A percentile compares a stretch with the other conserved stretches of the same genome.
Conservation (phyloP, 2,888 invertebrate genomes). For the Tenthredo mesomela region DNA sequence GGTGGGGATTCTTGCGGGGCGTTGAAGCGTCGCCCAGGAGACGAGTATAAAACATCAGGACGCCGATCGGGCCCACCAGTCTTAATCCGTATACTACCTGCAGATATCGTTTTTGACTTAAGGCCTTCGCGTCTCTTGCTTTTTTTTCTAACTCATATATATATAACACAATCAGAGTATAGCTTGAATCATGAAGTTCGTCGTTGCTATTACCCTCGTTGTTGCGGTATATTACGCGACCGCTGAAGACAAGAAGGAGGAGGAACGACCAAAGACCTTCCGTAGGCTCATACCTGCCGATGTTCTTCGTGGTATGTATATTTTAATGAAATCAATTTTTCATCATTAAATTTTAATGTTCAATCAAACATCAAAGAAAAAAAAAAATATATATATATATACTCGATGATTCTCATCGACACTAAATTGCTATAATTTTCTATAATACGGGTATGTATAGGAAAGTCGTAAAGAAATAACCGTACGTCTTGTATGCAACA, state of each 20-base stretch:
- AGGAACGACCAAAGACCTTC: conserved; percentile 85
- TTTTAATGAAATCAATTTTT: neutral
- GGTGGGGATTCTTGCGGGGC: conserved; percentile 49
- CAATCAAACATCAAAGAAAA: neutral
- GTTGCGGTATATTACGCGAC: conserved; percentile 79
- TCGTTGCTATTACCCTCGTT: conserved; percentile 80
- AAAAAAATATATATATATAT: neutral
- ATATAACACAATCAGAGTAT: neutral
- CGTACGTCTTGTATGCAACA: neutral
- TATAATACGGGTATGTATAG: neutral
- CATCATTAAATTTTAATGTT: neutral
- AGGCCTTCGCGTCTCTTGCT: conserved; percentile 56
- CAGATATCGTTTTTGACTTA: conserved; percentile 60
- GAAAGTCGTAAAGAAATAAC: neutral
- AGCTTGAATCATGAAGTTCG: conserved; percentile 75
- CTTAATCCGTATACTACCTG: conserved; percentile 69
- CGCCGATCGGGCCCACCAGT: conserved; percentile 74
- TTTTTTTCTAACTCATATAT: conserved; percentile 36
- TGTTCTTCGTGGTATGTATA: conserved; percentile 89
- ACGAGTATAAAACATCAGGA: conserved; percentile 73
- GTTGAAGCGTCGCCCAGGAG: conserved; percentile 70
- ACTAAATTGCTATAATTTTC: too few relatives aligned
- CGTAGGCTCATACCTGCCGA: conserved; percentile 93
- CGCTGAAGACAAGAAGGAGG: conserved; percentile 78
- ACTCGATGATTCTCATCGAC: neutral